A percentile compares a stretch with the other conserved stretches of the same genome.
These are phyloP conservation scores for Caenorhabditis sp. DNA, from an alignment of 2,888 invertebrate genomes.

Conservation along the genomic window DNA sequence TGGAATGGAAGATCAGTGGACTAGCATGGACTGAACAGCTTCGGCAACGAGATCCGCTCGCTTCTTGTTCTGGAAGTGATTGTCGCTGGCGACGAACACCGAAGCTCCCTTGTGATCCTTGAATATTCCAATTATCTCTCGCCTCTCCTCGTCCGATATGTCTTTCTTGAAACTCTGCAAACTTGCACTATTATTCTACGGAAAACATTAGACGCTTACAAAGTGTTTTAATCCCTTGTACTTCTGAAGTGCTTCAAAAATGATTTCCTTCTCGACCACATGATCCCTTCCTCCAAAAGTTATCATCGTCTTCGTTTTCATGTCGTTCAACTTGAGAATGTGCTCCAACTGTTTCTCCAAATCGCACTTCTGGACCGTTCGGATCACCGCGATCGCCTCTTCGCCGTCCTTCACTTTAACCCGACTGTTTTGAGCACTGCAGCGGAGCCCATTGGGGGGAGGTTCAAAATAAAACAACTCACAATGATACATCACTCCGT, in stretches of 20 bases:
- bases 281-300: conserved; percentile 53
- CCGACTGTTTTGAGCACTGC: conserved; percentile 54
- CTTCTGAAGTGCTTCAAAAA: conserved; percentile 42
- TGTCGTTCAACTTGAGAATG: conserved; percentile 36
- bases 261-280: conserved; percentile 53
- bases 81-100: conserved; percentile 31
- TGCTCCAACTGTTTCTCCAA: conserved; percentile 27
- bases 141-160: conserved; percentile 3
- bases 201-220: conserved; percentile 13
- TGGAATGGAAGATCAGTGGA: conserved; percentile 2
- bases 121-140: conserved; percentile 18
- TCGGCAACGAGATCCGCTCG: conserved; percentile 24
- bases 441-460: not conserved
- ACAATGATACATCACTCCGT: conserved; percentile 22
- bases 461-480: not conserved
- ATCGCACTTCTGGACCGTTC: conserved; percentile 45
- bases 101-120: conserved; percentile 25
- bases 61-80: conserved; percentile 48
- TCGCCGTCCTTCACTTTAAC: conserved; percentile 42
- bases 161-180: conserved; percentile 26
- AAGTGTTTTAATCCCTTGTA: conserved; percentile 40
- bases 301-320: conserved; percentile 38
- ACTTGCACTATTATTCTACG: not conserved
- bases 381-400: conserved; percentile 51
- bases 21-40: conserved; percentile 12